phyloP scores from a whole-genome alignment of 2,888 invertebrate species.

The Lycaena phlaeas region DNA sequence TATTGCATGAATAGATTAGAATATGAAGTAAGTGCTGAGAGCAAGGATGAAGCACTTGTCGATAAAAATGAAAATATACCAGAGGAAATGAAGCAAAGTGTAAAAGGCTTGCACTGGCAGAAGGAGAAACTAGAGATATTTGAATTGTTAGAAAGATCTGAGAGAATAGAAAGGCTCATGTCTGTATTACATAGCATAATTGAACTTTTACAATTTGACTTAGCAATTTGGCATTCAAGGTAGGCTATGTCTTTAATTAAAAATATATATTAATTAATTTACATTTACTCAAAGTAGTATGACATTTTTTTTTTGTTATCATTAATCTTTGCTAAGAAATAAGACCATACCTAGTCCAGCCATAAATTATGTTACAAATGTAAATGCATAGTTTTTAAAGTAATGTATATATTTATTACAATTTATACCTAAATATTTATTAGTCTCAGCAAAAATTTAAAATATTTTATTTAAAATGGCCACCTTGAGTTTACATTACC shows the following conservation, averaged over 20 bases:
- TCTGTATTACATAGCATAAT: conserved; percentile 60
- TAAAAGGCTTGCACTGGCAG: conserved; percentile 51
- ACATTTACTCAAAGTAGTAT: background rate
- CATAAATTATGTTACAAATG: too few species aligned
- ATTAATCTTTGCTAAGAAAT: too few species aligned
- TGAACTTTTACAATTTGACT: conserved; percentile 69
- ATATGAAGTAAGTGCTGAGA: conserved; percentile 43
- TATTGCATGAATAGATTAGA: conserved; percentile 55
- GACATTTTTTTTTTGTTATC: too few species aligned
- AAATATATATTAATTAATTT: background rate
- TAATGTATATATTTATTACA: too few species aligned
- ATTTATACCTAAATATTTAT: too few species aligned
- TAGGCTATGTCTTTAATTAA: too few species aligned
- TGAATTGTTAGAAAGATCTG: conserved; percentile 42
- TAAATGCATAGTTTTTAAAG: too few species aligned
- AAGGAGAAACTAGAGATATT: conserved; percentile 55
- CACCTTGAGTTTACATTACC: too few species aligned
- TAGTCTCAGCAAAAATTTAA: too few species aligned
- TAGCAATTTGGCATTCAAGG: conserved; percentile 70
- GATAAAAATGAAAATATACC: conserved; percentile 44
- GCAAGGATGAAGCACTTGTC: conserved; percentile 42
- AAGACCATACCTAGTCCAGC: too few species aligned
- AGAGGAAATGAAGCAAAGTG: conserved; percentile 42
- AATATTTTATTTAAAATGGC: too few species aligned
- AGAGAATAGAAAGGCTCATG: conserved; percentile 65